phyloP scores from a whole-genome alignment of 2,797 vertebrate species.

The Poecilia picta region DNA sequence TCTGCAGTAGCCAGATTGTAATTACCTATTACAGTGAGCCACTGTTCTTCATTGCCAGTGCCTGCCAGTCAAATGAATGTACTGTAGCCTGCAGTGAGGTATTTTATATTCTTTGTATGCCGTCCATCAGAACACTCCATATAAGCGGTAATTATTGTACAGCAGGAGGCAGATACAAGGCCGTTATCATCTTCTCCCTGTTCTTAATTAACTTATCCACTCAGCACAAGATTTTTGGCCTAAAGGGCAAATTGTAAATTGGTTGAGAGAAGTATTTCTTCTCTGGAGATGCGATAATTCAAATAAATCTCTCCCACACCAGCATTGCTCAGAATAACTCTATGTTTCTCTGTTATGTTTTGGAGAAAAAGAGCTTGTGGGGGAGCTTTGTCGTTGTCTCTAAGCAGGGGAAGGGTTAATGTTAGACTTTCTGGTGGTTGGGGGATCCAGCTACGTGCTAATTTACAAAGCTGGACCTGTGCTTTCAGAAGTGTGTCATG shows the following conservation, averaged over 20 bases:
- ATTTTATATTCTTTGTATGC: constrained; percentile 43
- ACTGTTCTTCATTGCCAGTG: constrained; percentile 20
- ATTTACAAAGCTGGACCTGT: constrained; percentile 54
- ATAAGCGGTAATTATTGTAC: constrained; percentile 65
- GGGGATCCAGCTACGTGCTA: constrained; percentile 42
- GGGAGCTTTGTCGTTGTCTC: constrained; percentile 46
- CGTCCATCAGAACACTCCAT: constrained; percentile 43
- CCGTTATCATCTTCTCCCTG: constrained; percentile 55
- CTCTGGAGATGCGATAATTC: constrained; percentile 64
- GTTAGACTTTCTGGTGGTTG: constrained; percentile 38
- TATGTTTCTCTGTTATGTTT: constrained; percentile 23
- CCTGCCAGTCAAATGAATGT: constrained; percentile 21
- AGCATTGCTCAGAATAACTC: constrained; percentile 53
- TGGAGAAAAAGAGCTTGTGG: constrained; percentile 7
- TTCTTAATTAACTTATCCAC: constrained; percentile 74
- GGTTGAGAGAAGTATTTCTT: constrained; percentile 51
- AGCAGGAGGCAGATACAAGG: constrained; percentile 54
- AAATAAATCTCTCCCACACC: constrained; percentile 63
- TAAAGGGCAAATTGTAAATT: constrained; percentile 63
- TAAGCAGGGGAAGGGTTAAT: constrained; percentile 36
- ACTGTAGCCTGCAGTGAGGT: constrained; percentile 32
- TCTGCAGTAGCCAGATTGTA: neutral
- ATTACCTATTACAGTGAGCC: neutral
- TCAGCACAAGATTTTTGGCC: constrained; percentile 58
- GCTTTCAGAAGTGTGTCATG: constrained; percentile 52